Evolutionary conservation across 2,888 invertebrate species (phyloP), one percentile per base, ranked within the genome.

Genomic region (Monoplex corrugatus): DNA sequence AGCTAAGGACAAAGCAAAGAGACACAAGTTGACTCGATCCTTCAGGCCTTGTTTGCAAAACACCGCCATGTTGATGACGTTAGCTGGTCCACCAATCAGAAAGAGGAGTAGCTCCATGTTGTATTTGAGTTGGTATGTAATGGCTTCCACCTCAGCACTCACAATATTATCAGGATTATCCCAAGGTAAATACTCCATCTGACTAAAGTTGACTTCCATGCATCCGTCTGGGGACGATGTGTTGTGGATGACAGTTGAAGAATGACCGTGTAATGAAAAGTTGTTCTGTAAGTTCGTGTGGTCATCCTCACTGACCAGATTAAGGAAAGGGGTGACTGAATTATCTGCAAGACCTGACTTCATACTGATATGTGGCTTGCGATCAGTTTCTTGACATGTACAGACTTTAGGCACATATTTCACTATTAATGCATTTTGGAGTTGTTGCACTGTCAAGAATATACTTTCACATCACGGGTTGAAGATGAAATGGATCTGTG

Each of bases 61-160:
- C 75, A 75, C 75, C 75, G 38, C 75, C 75, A 75, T 75, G 75
- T 75, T 75, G 75, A 75, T 75, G 75, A 75, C 75, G 75, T 75
- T 75, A 16, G 75, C 75, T 35, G 75, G 75, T 0, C 75, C 35
- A 19, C 75, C 75, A 75, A 75, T 75, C 75, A 75, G 75, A 35
- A 75, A 75, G 19, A 75, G 35, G n/a, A 40, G 8, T 2, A 44
- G 32, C 44, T 45, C 16, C 6, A 45, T 32, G 32, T 45, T 82
- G 45, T 82, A 5, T 45, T 82, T 44, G 44, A 82, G 2, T 32
- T 32, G 6, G 13, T 16, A 19, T 8, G 45, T 32, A 2, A 82
- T 45, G n/a, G 10, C 16, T 32, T 82, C 82, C 45, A 82, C 82
- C 6, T 82, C 45, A 5, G 44, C 82, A 40, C 45, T 82, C n/a